Percentiles rank a stretch among this genome's conserved stretches.
phyloP scores from a whole-genome alignment of 2,797 vertebrate species.

The Diplodus sargus region DNA sequence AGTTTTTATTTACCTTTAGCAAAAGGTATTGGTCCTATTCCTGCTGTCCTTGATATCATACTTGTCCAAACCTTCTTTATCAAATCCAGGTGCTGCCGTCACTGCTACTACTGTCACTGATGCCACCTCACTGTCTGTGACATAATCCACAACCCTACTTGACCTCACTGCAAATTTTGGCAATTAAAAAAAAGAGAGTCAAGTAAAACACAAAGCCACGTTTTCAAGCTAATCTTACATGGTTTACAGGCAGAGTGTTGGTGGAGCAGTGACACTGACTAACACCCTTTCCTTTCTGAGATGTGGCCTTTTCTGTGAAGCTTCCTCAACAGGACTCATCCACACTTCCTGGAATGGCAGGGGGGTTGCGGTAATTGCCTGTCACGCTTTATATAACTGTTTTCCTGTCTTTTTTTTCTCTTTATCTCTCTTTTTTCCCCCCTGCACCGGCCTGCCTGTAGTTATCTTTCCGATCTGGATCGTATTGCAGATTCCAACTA shows the following conservation, averaged over 20 bases:
- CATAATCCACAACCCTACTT: constrained; percentile 37
- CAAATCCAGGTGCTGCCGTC: constrained; percentile 51
- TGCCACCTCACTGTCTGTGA: constrained; percentile 60
- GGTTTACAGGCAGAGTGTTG: constrained; percentile 52
- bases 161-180: constrained; percentile 17
- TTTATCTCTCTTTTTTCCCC: constrained; percentile 34
- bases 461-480: constrained; percentile 90
- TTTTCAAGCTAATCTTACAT: constrained; percentile 19
- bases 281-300: constrained; percentile 66
- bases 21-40: constrained; percentile 7
- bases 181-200: constrained; percentile 5
- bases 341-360: constrained; percentile 75
- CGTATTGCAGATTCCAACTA: constrained; percentile 86
- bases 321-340: constrained; percentile 73
- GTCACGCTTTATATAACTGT: constrained; percentile 83
- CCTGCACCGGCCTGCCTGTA: constrained; percentile 69
- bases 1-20: not conserved
- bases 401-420: constrained; percentile 69
- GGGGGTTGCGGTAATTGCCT: constrained; percentile 73
- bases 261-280: constrained; percentile 63
- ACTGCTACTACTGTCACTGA: constrained; percentile 60
- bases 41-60: constrained; percentile 43
- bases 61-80: constrained; percentile 54
- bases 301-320: constrained; percentile 65
- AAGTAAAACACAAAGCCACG: constrained; percentile 25